These are phyloP conservation scores for Fringilla coelebs DNA, from an alignment of 2,797 vertebrate genomes.

Conservation along the genomic window DNA sequence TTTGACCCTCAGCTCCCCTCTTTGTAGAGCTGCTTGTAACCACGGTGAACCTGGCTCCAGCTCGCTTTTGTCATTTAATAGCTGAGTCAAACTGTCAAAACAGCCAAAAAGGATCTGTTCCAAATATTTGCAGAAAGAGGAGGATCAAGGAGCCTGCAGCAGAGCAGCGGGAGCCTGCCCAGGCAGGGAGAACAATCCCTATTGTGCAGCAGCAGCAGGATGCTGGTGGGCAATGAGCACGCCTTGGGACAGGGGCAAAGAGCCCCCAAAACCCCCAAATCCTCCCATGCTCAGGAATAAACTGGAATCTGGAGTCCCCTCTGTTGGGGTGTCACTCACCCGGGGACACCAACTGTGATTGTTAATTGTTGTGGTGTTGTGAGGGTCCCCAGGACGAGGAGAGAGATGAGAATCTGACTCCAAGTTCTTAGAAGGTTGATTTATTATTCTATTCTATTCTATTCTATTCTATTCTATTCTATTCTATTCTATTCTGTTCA, in stretches of 20 bases:
- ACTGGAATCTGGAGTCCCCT: background rate
- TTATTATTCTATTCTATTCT: too few relatives aligned
- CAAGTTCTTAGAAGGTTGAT: too few relatives aligned
- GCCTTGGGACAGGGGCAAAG: rapidly evolving
- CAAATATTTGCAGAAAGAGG: slow-evolving; percentile 22
- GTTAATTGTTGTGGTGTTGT: too few relatives aligned
- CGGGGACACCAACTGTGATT: too few relatives aligned
- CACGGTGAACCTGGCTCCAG: background rate
- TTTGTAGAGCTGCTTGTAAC: background rate
- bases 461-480: too few relatives aligned
- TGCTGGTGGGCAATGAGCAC: rapidly evolving
- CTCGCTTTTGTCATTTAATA: background rate
- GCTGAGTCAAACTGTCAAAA: slow-evolving; percentile 4
- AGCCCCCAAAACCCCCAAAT: background rate
- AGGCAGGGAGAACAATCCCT: background rate
- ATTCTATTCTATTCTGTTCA: too few relatives aligned
- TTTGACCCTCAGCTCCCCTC: background rate
- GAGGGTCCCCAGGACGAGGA: too few relatives aligned
- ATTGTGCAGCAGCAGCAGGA: background rate
- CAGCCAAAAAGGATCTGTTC: background rate
- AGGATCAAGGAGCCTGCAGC: background rate
- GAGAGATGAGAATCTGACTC: too few relatives aligned
- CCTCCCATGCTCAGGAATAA: background rate
- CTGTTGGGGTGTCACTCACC: too few relatives aligned
- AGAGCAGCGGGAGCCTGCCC: background rate